A percentile compares a stretch with the other conserved stretches of the same genome.
Evolutionary conservation across 2,797 vertebrate species (phyloP).

Genomic region (Megalops cyprinoides): DNA sequence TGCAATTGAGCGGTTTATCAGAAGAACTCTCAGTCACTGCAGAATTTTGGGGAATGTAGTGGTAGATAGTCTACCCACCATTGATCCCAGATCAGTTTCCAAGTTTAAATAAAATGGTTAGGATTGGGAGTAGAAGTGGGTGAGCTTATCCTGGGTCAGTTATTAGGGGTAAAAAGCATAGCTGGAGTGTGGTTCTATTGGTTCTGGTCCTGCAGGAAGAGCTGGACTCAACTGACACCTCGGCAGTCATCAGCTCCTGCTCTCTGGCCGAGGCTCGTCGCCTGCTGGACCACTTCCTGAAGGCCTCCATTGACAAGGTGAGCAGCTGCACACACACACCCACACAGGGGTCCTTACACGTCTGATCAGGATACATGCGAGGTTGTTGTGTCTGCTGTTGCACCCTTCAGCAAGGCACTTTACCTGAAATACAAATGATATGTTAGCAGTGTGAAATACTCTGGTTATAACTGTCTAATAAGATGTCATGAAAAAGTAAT

Average conservation of each 20-base stretch:
- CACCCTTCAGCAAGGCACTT: neutral
- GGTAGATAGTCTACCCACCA: too few species aligned
- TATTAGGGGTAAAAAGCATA: too few species aligned
- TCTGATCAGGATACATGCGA: neutral
- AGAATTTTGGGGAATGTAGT: too few species aligned
- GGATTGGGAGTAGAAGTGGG: too few species aligned
- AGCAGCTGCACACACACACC: neutral
- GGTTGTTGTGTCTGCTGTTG: fast-evolving
- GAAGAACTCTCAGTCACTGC: too few species aligned
- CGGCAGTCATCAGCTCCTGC: constrained; percentile 97
- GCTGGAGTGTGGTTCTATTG: neutral
- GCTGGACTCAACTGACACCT: constrained; percentile 94
- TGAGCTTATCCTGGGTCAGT: too few species aligned
- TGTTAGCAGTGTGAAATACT: too few species aligned
- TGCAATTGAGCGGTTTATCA: too few species aligned
- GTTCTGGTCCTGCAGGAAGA: constrained; percentile 79
- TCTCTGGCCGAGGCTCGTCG: constrained; percentile 93
- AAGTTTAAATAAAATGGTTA: too few species aligned
- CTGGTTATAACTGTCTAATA: too few species aligned
- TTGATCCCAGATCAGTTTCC: too few species aligned
- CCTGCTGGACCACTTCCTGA: constrained; percentile 94
- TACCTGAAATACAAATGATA: neutral
- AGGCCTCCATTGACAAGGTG: constrained; percentile 95
- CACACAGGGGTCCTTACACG: neutral
- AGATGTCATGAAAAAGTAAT: too few species aligned